Evolutionary conservation across 2,888 invertebrate genomes (phyloP).

Genomic region (Monochamus alternatus): DNA sequence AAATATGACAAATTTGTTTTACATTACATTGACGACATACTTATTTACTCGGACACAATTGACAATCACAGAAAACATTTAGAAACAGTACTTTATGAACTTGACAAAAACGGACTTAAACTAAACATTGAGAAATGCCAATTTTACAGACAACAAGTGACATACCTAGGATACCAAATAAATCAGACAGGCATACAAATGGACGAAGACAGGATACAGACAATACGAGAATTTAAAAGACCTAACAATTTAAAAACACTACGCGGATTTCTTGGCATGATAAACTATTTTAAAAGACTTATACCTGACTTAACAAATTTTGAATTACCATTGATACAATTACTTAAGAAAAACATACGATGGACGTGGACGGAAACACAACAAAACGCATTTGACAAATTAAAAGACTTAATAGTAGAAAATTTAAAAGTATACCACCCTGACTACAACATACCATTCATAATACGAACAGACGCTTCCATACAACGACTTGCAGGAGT

Average conservation of each 20-base stretch:
- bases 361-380: slow-evolving; percentile 27
- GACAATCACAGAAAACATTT: background rate
- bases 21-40: background rate
- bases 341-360: slow-evolving; percentile 26
- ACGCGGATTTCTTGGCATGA: slow-evolving; percentile 36
- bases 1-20: background rate
- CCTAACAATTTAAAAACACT: slow-evolving; percentile 27
- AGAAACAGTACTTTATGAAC: slow-evolving; percentile 10
- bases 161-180: slow-evolving; percentile 31
- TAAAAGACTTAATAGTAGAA: slow-evolving; percentile 22
- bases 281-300: slow-evolving; percentile 33
- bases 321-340: slow-evolving; percentile 25
- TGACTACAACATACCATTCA: slow-evolving; percentile 26
- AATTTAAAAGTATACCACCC: slow-evolving; percentile 30
- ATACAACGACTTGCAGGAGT: slow-evolving; percentile 12
- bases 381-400: slow-evolving; percentile 23
- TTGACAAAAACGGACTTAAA: slow-evolving; percentile 32
- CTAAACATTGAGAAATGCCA: slow-evolving; percentile 30
- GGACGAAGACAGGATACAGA: slow-evolving; percentile 25
- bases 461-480: slow-evolving; percentile 29
- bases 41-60: background rate
- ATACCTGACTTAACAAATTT: slow-evolving; percentile 22
- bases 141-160: slow-evolving; percentile 27
- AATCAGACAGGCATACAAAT: slow-evolving; percentile 19
- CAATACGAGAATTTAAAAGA: slow-evolving; percentile 30